phyloP scores from a whole-genome alignment of 2,888 invertebrate species.

The Allacma fusca region DNA sequence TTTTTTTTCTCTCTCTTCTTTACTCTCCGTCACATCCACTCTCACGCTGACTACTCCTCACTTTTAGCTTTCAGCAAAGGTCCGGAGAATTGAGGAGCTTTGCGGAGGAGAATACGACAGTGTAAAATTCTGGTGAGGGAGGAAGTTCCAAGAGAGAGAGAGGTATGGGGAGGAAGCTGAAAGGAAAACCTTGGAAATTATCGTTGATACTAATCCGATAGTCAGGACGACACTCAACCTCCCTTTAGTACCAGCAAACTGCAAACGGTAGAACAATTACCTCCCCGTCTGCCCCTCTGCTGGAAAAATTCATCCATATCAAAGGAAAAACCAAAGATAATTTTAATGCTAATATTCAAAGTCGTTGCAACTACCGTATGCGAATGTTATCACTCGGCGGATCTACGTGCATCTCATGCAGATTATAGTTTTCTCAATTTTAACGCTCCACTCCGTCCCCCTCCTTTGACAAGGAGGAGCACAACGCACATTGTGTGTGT shows the following conservation, averaged over 20 bases:
- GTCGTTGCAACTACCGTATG: slow-evolving; percentile 18
- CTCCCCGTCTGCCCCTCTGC: background rate
- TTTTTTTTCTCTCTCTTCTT: too few relatives aligned
- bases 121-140: background rate
- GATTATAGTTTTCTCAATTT: background rate
- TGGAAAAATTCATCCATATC: background rate
- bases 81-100: too few relatives aligned
- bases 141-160: background rate
- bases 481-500: background rate
- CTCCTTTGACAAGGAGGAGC: background rate
- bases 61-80: too few relatives aligned
- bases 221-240: slow-evolving; percentile 4
- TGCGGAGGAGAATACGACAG: too few relatives aligned
- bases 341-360: slow-evolving; percentile 26
- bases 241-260: background rate
- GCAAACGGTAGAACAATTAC: background rate
- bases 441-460: background rate
- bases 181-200: slow-evolving; percentile 23
- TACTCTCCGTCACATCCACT: background rate
- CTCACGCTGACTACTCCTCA: background rate
- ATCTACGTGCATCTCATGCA: slow-evolving; percentile 29
- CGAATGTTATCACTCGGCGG: background rate
- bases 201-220: slow-evolving; percentile 19
- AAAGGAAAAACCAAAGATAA: slow-evolving; percentile 25
- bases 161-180: background rate